Base-by-base conservation (phyloP, 2,797 vertebrate species). In the Telmatherina bonti region DNA sequence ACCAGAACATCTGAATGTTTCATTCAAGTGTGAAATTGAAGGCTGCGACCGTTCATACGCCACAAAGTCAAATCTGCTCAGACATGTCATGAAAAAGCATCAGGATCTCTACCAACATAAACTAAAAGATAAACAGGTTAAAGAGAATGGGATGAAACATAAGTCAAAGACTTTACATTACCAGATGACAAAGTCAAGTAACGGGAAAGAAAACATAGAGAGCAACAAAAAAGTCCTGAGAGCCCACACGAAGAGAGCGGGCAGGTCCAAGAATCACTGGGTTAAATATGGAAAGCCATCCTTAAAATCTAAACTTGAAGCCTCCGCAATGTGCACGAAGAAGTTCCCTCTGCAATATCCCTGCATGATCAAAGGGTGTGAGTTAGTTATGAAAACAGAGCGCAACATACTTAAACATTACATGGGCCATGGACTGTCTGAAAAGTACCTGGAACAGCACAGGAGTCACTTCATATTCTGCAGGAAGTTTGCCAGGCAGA, bases 321-420 rank as follows among this genome's bases (percentile, higher is more conserved):
- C 98, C 7, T 91, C 96, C 4, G 94, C 95, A 0, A 94, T 99
- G 86, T 99, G 97, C 86, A 96, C 94, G 0, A 97, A 95, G 81
- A 94, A 88, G 41, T 95, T 94, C 83, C 93, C 95, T 31, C 91
- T 97, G 20, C 97, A 98, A 12, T 99, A 98, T 82, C 97, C 98
- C 0, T 99, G 98, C 76, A 99, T 99, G 98, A 96, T 99, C 76
- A 96, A 97, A 82, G 97, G 97, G 5, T 99, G 98, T 13, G 95
- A 96, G 0, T 96, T 96, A 0, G 96, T 99, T 47, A 95, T 97
- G 79, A 96, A 95, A 49, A 97, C 96, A 0, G 97, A 99, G 85
- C 94, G 94, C 62, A 96, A 95, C 85, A 95, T 98, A 30, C 94
- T 98, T 71, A 96, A 96, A 66, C 98, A 99, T 91, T 99, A 99